A percentile compares a stretch with the other conserved stretches of the same genome.
These are phyloP conservation scores for Procambarus virginalis DNA, from an alignment of 1,140 invertebrate genomes.

Conservation along the genomic window DNA sequence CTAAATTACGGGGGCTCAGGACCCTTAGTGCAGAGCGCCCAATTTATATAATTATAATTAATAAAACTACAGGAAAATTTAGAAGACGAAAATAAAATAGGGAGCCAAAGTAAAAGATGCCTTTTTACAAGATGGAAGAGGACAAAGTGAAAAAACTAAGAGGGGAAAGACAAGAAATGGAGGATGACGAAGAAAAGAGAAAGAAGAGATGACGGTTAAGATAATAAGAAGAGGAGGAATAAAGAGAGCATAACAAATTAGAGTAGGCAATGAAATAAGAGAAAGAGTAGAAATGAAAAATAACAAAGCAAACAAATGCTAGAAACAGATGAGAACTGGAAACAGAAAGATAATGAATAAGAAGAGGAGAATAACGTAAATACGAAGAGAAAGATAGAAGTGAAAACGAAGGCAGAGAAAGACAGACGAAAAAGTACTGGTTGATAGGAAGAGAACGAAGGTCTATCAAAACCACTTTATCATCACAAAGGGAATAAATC, in stretches of 20 bases:
- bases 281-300: neutral
- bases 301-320: neutral
- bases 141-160: too few species aligned
- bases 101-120: neutral
- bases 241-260: too few species aligned
- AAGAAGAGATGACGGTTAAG: too few species aligned
- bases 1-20: too few species aligned
- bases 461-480: slow-evolving; percentile 1
- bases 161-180: neutral
- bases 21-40: too few species aligned
- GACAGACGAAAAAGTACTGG: neutral
- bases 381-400: too few species aligned
- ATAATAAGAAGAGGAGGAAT: too few species aligned
- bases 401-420: neutral
- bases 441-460: neutral
- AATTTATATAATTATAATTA: too few species aligned
- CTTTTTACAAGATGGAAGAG: too few species aligned
- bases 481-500: slow-evolving; percentile 4
- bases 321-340: neutral
- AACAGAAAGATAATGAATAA: neutral
- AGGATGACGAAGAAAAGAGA: neutral
- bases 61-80: neutral
- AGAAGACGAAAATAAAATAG: neutral
- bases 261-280: neutral
- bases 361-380: neutral